Base-by-base conservation (phyloP, 92 coral and sea anemone species). In the Porites evermanni region DNA sequence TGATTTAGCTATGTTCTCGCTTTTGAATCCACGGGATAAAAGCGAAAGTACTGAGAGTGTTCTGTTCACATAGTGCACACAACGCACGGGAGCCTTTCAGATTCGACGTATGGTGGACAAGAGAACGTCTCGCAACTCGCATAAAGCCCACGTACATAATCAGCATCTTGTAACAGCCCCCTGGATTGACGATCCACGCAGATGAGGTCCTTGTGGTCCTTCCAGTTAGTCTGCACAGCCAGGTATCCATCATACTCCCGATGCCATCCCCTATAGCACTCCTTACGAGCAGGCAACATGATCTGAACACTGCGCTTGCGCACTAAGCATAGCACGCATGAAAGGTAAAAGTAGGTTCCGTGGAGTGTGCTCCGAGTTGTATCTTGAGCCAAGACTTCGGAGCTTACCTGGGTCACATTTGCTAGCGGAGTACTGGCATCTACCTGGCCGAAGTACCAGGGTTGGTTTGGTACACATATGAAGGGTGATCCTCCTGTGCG, bases 221-320 rank as follows among this genome's bases (percentile, higher is more conserved):
- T 89, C 64, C 88, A 77, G 82, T 95, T 95, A 19, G 88, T 77
- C 85, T 89, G 84, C 23, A 94, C 98, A 10, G 89, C 94, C 18
- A 94, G 84, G 74, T 87, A 94, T 10, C 98, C 98, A 63, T 94
- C 98, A 72, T 94, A 94, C 70, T 94, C 96, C 26, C 98, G 76
- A 71, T 90, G 92, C 98, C 98, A 94, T 1, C 90, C 95, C n/a
- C 89, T 86, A 17, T 93, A 87, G 84, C 98, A 94, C 73, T 94
- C 95, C 87, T 94, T 94, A 18, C 98, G 92, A 16, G 91, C 95
- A 10, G 98, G 98, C 29, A 94, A 75, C 98, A 94, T 88, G 82
- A 94, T 65, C 67, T 90, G 91, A 12, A 91, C 82, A 60, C 94
- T 93, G 44, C 95, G 94, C 77, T 51, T 84, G 89, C 89, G 91